Base-by-base conservation (phyloP, 1,140 invertebrate genomes). In the Asbolus verrucosus region DNA sequence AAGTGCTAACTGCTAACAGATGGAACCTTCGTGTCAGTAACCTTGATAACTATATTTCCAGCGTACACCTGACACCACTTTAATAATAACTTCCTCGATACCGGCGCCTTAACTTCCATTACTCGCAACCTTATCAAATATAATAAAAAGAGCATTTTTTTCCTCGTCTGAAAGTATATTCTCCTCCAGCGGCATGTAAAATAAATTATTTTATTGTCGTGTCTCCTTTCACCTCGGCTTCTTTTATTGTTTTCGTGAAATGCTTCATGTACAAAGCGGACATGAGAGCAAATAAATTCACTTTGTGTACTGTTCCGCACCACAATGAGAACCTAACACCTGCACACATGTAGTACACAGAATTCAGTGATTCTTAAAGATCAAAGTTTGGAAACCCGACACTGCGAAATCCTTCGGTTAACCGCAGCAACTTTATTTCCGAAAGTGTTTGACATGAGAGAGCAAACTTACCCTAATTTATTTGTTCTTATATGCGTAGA, bases 331-430 rank as follows among this genome's bases (percentile, higher is more conserved):
- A 50, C 18, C 0, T 18, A 19, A 11, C 16, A 19, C 16, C 43
- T 50, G 43, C 18, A 5, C 43, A 21, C 4, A 11, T 36, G 24
- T 36, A 3, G 24, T 8, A 6, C 1, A 50, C 18, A 21, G 6
- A 19, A 19, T 50, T 50, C 5, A 50, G n/a, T 11, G 33, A 36
- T 36, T 36, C 33, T 36, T 36, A 36, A 9, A 50, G 6, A 50
- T 50, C 43, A 50, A 50, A 50, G 16, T n/a, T n/a, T 50, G n/a
- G 43, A 19, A 41, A 50, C 43, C 1, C 13, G 21, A 50, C 18
- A n/a, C 43, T 50, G 43, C 19, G 43, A 18, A 36, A 21, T 19
- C 43, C 18, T 50, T 50, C 21, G 18, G 16, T 21, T 8, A 50
- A 50, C 6, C 9, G 21, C 43, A 1, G 19, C 43, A 50, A 50